Base-by-base conservation (phyloP, 2,888 invertebrate species). In the Mystacides longicornis region DNA sequence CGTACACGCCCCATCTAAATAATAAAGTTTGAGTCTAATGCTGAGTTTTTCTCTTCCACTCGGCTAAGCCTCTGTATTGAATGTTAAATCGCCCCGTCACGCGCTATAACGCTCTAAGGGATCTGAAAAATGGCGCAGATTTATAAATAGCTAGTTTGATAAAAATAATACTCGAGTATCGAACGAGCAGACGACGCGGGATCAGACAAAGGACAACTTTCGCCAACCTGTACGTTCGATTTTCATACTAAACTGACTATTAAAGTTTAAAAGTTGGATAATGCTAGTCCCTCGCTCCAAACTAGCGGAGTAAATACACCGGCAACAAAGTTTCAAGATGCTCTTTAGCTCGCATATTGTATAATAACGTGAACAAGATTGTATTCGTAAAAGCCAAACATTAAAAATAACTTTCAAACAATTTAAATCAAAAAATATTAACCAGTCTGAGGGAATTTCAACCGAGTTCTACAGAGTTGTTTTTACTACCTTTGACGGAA, bases 11-110 rank as follows among this genome's bases (percentile, higher is more conserved):
- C n/a, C n/a, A n/a, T 37, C 37, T 37, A 37, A 37, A 37, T 37
- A 58, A 58, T 57, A 58, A 55, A 58, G 53, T 23, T 55, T 55
- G 14, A 37, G 27, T 43, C 49, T 27, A 45, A 50, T 54, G 54
- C 50, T 54, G 50, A 54, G 49, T 49, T 49, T 50, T 50, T 54
- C 31, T 37, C 37, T 37, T 37, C 37, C 37, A 14, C 37, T 37
- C 14, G n/a, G 16, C 37, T 37, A 7, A 3, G 20, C 19, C 43
- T 42, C 45, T 45, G 49, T 54, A 43, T 49, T 23, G 23, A 50
- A 49, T 50, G 23, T 23, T 43, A 47, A 27, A 46, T 45, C 49
- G 49, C 33, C 21, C 23, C 33, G 49, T 20, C 53, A 37, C 48
- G 33, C 54, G 37, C 19, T 14, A 53, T 21, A 53, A 33, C 37